Conservation (phyloP, 2,888 invertebrate genomes). For the Neelides folsomi region DNA sequence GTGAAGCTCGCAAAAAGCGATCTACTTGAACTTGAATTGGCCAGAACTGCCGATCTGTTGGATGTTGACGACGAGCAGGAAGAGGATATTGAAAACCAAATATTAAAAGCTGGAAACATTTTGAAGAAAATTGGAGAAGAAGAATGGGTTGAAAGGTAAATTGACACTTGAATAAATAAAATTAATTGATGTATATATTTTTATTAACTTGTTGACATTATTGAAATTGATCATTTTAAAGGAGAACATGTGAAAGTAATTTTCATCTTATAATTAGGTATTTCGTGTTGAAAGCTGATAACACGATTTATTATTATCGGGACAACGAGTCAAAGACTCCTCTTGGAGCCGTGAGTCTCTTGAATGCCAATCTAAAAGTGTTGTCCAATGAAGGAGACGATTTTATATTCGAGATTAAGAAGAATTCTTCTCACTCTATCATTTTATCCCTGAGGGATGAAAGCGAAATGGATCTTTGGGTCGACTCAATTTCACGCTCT, state of each 20-base stretch:
- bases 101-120: not conserved
- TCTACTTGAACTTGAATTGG: conserved; percentile 73
- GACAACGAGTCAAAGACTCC: conserved; percentile 42
- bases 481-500: not conserved
- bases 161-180: not conserved
- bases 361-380: not conserved
- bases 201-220: too few species aligned
- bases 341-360: conserved; percentile 15
- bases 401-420: too few species aligned
- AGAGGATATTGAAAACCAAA: conserved; percentile 2
- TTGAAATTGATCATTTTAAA: conserved; percentile 22
- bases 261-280: conserved; percentile 56
- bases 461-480: too few species aligned
- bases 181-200: too few species aligned
- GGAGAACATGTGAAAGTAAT: too few species aligned
- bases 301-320: conserved; percentile 90
- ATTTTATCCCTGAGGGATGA: too few species aligned
- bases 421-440: too few species aligned
- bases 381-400: too few species aligned
- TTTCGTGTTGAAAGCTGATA: conserved; percentile 81
- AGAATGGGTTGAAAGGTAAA: conserved; percentile 19
- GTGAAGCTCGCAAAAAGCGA: conserved; percentile 72
- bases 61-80: conserved; percentile 3
- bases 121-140: too few species aligned
- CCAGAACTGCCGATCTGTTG: conserved; percentile 68